Conservation (phyloP, 2,888 invertebrate species). For the Pterostichus madidus region DNA sequence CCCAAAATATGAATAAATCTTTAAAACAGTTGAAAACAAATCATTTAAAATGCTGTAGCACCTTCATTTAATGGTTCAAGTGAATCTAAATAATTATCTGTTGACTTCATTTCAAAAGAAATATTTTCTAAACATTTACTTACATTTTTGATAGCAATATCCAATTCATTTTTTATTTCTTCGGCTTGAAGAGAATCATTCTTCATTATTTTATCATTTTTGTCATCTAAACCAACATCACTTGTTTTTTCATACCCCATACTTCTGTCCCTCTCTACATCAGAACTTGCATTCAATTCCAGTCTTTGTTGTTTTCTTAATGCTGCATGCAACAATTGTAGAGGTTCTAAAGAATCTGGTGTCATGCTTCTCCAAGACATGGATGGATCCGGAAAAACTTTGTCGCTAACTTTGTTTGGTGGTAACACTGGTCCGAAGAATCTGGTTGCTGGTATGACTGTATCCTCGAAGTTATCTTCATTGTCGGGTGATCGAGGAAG, state of each 20-base stretch:
- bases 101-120: conserved; percentile 63
- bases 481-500: conserved; percentile 67
- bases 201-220: not conserved
- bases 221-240: conserved; percentile 14
- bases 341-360: conserved; percentile 75
- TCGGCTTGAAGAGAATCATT: conserved; percentile 7
- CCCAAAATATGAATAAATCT: conserved; percentile 12
- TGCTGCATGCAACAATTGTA: conserved; percentile 63
- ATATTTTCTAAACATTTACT: conserved; percentile 42
- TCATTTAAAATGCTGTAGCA: conserved; percentile 68
- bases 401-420: conserved; percentile 63
- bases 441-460: conserved; percentile 73
- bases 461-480: conserved; percentile 68
- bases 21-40: not conserved
- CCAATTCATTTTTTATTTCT: conserved; percentile 26
- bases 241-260: conserved; percentile 18
- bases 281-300: conserved; percentile 36
- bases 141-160: conserved; percentile 26
- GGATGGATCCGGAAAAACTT: conserved; percentile 55
- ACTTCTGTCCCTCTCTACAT: conserved; percentile 50
- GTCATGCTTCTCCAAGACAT: conserved; percentile 72
- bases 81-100: conserved; percentile 72
- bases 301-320: conserved; percentile 50
- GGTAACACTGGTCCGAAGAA: conserved; percentile 74
- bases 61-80: conserved; percentile 70